Conservation (phyloP, 1,140 invertebrate genomes). For the Metaphire vulgaris region DNA sequence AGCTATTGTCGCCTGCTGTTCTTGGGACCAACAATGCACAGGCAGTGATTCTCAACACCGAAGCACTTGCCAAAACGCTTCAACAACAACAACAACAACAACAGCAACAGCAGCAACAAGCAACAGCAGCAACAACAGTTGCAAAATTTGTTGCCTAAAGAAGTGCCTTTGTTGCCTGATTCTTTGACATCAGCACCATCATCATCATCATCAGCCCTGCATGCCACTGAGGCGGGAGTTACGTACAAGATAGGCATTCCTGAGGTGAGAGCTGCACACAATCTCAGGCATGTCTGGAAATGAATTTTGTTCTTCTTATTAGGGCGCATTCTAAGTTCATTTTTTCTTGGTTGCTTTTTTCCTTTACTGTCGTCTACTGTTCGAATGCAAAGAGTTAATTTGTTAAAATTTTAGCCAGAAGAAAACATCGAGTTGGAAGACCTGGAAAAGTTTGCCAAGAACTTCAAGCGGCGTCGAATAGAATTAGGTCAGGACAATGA, state of each 20-base stretch:
- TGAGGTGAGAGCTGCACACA: neutral
- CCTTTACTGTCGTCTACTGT: too few species aligned
- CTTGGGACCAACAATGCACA: conserved; percentile 45
- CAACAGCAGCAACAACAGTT: conserved; percentile 45
- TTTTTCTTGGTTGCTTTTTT: too few species aligned
- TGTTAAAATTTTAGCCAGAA: too few species aligned
- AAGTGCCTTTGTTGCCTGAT: conserved; percentile 21
- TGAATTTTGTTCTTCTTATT: too few species aligned
- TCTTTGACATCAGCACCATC: conserved; percentile 31
- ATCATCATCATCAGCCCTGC: conserved; percentile 27
- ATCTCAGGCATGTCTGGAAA: too few species aligned
- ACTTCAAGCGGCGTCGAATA: conserved; percentile 97
- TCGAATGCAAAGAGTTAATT: too few species aligned
- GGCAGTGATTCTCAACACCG: conserved; percentile 32
- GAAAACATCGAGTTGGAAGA: conserved; percentile 76
- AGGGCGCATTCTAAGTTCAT: too few species aligned
- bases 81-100: conserved; percentile 43
- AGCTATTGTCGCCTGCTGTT: conserved; percentile 40
- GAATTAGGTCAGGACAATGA: conserved; percentile 67
- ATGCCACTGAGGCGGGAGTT: neutral
- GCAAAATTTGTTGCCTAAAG: conserved; percentile 35
- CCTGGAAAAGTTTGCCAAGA: conserved; percentile 97
- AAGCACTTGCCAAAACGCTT: conserved; percentile 37
- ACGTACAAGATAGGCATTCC: neutral
- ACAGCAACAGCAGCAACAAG: too few species aligned